Base-by-base conservation (phyloP, 2,113 vertebrate genomes). In the Lagopus muta region DNA sequence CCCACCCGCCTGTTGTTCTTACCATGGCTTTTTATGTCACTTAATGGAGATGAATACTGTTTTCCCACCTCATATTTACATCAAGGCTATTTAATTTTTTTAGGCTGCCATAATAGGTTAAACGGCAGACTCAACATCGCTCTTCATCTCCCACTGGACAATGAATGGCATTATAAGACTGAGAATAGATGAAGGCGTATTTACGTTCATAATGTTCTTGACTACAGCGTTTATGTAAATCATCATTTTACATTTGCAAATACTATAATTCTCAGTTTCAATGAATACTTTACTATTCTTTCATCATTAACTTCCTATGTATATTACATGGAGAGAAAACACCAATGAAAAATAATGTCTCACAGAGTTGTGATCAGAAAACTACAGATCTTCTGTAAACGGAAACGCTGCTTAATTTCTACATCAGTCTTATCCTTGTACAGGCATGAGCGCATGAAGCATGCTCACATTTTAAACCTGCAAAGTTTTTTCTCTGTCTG, bases 191-290 rank as follows among this genome's bases (percentile, higher is more conserved):
- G 86, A 97, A 97, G 62, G 86, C 73, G 84, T 96, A 97, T 97
- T 97, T 97, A 97, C 89, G 96, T 95, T 96, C 88, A 91, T 86
- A 97, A 97, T 92, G 82, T 77, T 91, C 77, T 71, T 93, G 91
- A 96, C 94, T 97, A 82, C 84, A 97, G 97, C 86, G 93, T 97
- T 97, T 97, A 97, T 94, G 95, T 95, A 95, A 97, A 97, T 96
- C 95, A 97, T 96, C 76, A 94, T 94, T 96, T 96, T 92, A 97
- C 81, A 97, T 97, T 97, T 96, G 90, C 94, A 97, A 97, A 97
- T 94, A 96, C 78, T 94, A 22, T 86, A 89, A 96, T 95, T 96
- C 96, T 97, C 93, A 70, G 85, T 96, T 96, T 96, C 83, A 95
- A 57, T 89, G 86, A 73, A 96, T 89, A 96, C 58, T 95, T 89